These are phyloP conservation scores for Rhabditophanes sp. DNA, from an alignment of 2,888 invertebrate species.

Conservation along the genomic window DNA sequence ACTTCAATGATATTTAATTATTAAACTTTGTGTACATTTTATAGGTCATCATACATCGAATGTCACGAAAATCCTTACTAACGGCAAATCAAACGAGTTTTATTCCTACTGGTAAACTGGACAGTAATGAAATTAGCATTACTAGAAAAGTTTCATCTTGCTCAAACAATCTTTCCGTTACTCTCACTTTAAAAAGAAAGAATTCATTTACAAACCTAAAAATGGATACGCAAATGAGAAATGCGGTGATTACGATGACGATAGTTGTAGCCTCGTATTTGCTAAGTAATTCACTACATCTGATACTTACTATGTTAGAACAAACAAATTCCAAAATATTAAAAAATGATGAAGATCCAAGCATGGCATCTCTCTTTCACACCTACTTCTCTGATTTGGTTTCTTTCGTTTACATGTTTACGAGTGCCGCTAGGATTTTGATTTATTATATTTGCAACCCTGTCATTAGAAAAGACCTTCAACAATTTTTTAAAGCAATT, in stretches of 20 bases:
- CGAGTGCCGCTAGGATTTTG: conserved; percentile 32
- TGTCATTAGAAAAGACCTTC: conserved; percentile 24
- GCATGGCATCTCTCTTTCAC: conserved; percentile 38
- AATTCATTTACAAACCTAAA: no score
- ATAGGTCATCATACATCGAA: no score
- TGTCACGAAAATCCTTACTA: no score
- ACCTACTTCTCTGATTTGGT: conserved; percentile 37
- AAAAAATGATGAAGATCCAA: conserved; percentile 22
- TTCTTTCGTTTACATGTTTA: conserved; percentile 40
- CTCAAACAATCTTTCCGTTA: no score
- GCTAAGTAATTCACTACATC: conserved; percentile 34
- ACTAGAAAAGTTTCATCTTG: no score
- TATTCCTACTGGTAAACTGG: no score
- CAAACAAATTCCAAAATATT: conserved; percentile 26
- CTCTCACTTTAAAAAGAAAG: no score
- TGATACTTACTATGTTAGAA: conserved; percentile 34
- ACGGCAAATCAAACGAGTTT: no score
- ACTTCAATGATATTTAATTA: no score
- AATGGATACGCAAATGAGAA: conserved; percentile 15
- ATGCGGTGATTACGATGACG: conserved; percentile 31
- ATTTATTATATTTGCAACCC: conserved; percentile 41
- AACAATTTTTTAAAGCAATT: no score
- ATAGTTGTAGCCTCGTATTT: conserved; percentile 39
- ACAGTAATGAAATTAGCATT: no score
- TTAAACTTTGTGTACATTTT: no score